Conservation (phyloP, 2,888 invertebrate genomes). For the Limnephilus marmoratus region DNA sequence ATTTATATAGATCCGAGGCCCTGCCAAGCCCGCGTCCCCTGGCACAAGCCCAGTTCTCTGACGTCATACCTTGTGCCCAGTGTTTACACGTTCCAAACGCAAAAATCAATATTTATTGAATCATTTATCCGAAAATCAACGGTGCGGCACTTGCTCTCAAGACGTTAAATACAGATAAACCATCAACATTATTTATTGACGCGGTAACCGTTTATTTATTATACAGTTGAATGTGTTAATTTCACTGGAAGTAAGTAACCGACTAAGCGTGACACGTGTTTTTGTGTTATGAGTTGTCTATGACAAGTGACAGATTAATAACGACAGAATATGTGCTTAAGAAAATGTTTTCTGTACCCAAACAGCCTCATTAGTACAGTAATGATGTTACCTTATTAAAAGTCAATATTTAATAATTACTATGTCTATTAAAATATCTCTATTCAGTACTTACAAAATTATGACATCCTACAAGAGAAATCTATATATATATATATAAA, state of each 20-base stretch:
- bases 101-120: constrained; percentile 35
- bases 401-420: background rate
- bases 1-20: constrained; percentile 17
- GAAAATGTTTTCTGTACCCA: background rate
- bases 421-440: background rate
- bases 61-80: constrained; percentile 20
- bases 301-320: background rate
- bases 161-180: background rate
- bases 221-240: background rate
- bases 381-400: background rate
- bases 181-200: background rate
- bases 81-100: constrained; percentile 29
- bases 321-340: background rate
- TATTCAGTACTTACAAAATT: too few species aligned
- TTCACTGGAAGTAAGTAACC: background rate
- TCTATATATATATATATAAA: too few species aligned
- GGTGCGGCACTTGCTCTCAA: background rate
- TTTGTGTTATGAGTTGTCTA: background rate
- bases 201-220: background rate
- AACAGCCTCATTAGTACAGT: background rate
- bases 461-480: too few species aligned
- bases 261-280: background rate
- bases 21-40: constrained; percentile 7
- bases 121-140: constrained; percentile 33
- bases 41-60: constrained; percentile 2